These are phyloP conservation scores for Fratercula arctica DNA, from an alignment of 2,797 vertebrate species.

Conservation along the genomic window DNA sequence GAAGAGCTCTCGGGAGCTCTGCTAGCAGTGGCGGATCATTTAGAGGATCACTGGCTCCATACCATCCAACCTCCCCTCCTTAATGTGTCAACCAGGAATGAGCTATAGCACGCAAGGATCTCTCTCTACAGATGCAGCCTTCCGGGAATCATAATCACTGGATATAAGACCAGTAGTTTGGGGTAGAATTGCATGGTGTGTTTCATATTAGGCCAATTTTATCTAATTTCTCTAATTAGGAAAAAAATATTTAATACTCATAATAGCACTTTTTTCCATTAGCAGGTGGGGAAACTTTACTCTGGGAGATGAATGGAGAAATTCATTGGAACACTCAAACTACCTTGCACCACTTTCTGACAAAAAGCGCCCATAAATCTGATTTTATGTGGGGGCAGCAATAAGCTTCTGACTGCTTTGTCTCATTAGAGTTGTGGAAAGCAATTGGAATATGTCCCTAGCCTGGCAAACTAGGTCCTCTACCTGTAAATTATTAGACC, in stretches of 20 bases:
- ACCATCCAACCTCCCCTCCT: background rate
- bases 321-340: slow-evolving; percentile 21
- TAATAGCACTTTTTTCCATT: background rate
- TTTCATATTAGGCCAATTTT: background rate
- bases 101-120: background rate
- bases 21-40: background rate
- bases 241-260: background rate
- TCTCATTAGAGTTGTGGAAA: slow-evolving; percentile 53
- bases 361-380: slow-evolving; percentile 50
- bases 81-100: background rate
- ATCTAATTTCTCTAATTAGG: background rate
- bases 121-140: background rate
- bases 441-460: slow-evolving; percentile 49
- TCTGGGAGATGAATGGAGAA: background rate
- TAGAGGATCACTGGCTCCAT: background rate
- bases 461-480: slow-evolving; percentile 22
- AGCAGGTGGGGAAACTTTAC: background rate
- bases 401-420: slow-evolving; percentile 52
- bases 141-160: background rate
- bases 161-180: background rate
- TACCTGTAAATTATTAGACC: slow-evolving; percentile 57
- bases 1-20: background rate
- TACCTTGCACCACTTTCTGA: slow-evolving; percentile 10
- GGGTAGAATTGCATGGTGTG: background rate
- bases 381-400: slow-evolving; percentile 30